Percentiles rank a stretch among this genome's conserved stretches.
These are phyloP conservation scores for Phocides pigmalion DNA, from an alignment of 1,140 invertebrate species.

Conservation along the genomic window DNA sequence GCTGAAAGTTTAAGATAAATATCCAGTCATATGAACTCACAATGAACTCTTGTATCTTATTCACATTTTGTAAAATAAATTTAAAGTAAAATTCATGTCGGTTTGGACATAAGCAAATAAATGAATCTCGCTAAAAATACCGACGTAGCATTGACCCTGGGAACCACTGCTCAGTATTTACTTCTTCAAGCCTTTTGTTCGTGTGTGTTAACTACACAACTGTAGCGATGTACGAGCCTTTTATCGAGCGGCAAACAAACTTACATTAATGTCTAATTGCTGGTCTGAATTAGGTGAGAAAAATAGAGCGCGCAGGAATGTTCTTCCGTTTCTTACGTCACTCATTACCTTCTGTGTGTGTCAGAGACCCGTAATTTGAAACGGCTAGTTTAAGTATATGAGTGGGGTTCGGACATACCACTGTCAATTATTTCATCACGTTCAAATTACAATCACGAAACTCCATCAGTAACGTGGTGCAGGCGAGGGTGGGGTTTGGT, in stretches of 20 bases:
- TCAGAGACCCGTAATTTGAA: slow-evolving; percentile 55
- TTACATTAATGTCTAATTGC: slow-evolving; percentile 48
- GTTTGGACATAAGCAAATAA: slow-evolving; percentile 44
- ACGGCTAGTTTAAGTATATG: slow-evolving; percentile 38
- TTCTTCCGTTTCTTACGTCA: slow-evolving; percentile 58
- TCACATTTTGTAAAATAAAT: slow-evolving; percentile 39
- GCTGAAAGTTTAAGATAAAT: slow-evolving; percentile 25
- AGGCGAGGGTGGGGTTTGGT: slow-evolving; percentile 3
- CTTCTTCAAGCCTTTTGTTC: slow-evolving; percentile 30
- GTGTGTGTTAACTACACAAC: slow-evolving; percentile 7
- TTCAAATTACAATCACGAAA: slow-evolving; percentile 33
- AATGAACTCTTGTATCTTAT: slow-evolving; percentile 34
- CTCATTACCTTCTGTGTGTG: slow-evolving; percentile 42
- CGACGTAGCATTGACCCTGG: slow-evolving; percentile 48
- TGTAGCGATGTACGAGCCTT: slow-evolving; percentile 1
- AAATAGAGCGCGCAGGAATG: slow-evolving; percentile 50
- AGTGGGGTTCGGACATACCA: slow-evolving; percentile 36
- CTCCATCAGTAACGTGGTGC: slow-evolving; percentile 6
- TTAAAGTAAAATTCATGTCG: slow-evolving; percentile 40
- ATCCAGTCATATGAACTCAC: slow-evolving; percentile 31
- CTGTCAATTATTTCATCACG: slow-evolving; percentile 32
- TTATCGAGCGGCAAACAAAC: slow-evolving; percentile 41
- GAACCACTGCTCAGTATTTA: slow-evolving; percentile 40
- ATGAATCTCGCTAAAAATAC: slow-evolving; percentile 48
- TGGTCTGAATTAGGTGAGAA: slow-evolving; percentile 57